Evolutionary conservation across 2,113 vertebrate species (phyloP).

Genomic region (Solenodon paradoxus): DNA sequence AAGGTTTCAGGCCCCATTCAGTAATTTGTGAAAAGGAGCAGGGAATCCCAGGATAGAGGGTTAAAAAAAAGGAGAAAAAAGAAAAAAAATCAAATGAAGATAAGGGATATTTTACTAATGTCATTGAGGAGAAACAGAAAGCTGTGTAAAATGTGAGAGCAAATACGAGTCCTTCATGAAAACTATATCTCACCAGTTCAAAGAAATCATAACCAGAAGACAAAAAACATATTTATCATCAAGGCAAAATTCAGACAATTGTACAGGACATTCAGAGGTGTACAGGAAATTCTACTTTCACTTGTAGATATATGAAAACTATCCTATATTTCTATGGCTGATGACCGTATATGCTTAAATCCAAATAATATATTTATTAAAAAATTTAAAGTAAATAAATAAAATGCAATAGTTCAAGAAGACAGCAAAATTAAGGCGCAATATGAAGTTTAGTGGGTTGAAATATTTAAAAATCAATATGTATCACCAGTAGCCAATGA

Average conservation of each 20-base stretch:
- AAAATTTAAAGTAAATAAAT: background rate
- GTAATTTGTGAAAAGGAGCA: conserved; percentile 10
- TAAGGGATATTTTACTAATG: background rate
- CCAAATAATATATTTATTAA: background rate
- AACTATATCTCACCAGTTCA: background rate
- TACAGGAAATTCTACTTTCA: background rate
- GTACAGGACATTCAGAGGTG: background rate
- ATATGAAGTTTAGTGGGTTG: background rate
- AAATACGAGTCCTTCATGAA: background rate
- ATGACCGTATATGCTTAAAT: background rate
- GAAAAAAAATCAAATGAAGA: background rate
- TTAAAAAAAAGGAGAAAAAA: background rate
- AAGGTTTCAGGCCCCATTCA: background rate
- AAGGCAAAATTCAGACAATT: background rate
- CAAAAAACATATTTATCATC: background rate
- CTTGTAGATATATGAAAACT: background rate
- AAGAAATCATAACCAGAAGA: background rate
- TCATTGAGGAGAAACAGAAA: background rate
- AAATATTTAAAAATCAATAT: conserved; percentile 37
- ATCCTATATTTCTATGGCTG: background rate
- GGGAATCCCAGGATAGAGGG: background rate
- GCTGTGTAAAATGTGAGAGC: background rate
- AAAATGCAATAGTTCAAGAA: background rate
- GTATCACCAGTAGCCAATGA: background rate
- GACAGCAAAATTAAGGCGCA: background rate